Evolutionary conservation across 2,113 vertebrate species (phyloP).

Genomic region (Lutjanus erythropterus): DNA sequence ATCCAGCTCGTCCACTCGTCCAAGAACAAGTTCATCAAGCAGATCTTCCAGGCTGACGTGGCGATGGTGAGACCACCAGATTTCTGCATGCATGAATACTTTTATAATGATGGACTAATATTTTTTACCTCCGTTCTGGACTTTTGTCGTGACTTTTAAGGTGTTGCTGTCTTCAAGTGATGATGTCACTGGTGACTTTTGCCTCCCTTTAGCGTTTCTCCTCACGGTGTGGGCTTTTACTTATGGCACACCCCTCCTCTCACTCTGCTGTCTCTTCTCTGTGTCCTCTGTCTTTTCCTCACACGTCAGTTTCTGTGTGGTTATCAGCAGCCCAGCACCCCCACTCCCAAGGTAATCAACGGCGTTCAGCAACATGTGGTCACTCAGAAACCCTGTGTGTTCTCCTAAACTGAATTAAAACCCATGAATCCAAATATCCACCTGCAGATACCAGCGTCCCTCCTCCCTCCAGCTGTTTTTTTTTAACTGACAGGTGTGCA

Average conservation of each 20-base stretch:
- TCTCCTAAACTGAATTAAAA: neutral
- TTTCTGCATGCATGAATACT: neutral
- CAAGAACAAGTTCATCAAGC: conserved; percentile 99
- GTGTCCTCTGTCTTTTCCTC: conserved; percentile 45
- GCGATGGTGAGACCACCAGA: conserved; percentile 91
- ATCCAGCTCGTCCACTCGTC: conserved; percentile 99
- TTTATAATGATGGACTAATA: neutral
- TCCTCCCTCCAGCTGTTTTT: neutral
- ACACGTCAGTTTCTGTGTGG: conserved; percentile 86
- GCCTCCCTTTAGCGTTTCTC: conserved; percentile 31
- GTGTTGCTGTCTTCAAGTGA: conserved; percentile 16
- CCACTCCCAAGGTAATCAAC: conserved; percentile 81
- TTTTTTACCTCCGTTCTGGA: neutral
- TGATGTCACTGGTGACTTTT: conserved; percentile 26
- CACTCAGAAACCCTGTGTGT: conserved; percentile 26
- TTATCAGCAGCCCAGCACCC: conserved; percentile 83
- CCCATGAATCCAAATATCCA: neutral
- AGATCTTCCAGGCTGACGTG: conserved; percentile 98
- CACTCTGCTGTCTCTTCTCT: conserved; percentile 57
- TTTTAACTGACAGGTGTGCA: conserved; percentile 33
- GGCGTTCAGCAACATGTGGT: conserved; percentile 34
- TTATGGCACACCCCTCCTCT: conserved; percentile 44
- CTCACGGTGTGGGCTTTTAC: conserved; percentile 34
- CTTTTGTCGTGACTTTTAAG: conserved; percentile 1
- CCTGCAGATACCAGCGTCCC: conserved; percentile 9